These are phyloP conservation scores for Pasiphila rectangulata DNA, from an alignment of 2,888 invertebrate species.

Conservation along the genomic window DNA sequence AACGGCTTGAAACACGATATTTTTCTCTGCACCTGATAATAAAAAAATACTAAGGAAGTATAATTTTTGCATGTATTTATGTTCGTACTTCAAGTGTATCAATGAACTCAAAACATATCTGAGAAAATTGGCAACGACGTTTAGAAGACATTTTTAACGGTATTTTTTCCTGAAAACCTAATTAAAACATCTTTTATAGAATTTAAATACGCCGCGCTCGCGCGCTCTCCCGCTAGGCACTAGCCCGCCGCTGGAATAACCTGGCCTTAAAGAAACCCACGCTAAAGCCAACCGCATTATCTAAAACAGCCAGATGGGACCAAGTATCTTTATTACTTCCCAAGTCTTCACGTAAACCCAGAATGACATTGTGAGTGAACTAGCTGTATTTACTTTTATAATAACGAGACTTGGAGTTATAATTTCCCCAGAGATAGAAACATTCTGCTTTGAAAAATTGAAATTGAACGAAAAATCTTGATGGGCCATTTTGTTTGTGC, in stretches of 20 bases:
- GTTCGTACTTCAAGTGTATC: no score
- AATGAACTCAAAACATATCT: no score
- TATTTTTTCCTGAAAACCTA: no score
- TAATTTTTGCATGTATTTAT: no score
- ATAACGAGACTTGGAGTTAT: slow-evolving; percentile 36
- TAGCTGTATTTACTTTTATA: slow-evolving; percentile 8
- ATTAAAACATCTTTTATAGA: no score
- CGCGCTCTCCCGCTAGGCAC: background rate
- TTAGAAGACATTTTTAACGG: no score
- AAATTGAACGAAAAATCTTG: slow-evolving; percentile 28
- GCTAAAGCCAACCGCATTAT: background rate
- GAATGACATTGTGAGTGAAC: background rate
- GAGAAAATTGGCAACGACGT: no score
- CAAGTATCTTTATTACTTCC: slow-evolving; percentile 1
- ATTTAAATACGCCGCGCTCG: background rate
- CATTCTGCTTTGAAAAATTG: slow-evolving; percentile 46
- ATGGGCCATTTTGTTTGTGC: slow-evolving; percentile 1
- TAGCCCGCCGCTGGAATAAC: no score
- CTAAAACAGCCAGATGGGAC: slow-evolving; percentile 1
- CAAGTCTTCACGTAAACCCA: background rate
- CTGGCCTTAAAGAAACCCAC: no score
- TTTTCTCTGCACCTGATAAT: no score
- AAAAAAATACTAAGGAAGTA: no score
- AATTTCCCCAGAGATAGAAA: slow-evolving; percentile 45
- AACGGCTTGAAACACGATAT: no score